Percentiles rank a stretch among this genome's conserved stretches.
Evolutionary conservation across 2,888 invertebrate genomes (phyloP).

Genomic region (Idaea dimidiata): DNA sequence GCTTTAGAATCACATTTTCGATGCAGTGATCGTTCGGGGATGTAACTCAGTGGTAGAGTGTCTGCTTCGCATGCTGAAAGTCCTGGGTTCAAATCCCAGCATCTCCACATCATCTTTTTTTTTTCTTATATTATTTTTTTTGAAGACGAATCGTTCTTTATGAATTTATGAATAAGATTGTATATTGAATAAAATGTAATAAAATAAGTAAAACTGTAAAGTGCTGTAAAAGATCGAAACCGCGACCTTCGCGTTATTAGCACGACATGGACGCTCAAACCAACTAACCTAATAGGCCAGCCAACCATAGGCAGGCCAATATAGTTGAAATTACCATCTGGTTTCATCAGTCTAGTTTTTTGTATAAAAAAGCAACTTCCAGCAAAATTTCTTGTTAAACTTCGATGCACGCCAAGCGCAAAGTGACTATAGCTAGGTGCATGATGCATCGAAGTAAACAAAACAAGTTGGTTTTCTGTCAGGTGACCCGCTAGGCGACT

Average conservation of each 20-base stretch:
- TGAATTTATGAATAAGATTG: constrained; percentile 1
- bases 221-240: constrained; percentile 78
- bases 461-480: too few relatives aligned
- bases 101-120: constrained; percentile 66
- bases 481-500: too few relatives aligned
- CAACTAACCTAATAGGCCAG: constrained; percentile 75
- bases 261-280: constrained; percentile 78
- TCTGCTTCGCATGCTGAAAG: constrained; percentile 85
- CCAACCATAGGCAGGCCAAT: constrained; percentile 42
- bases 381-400: too few relatives aligned
- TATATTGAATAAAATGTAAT: neutral
- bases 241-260: constrained; percentile 77
- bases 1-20: constrained; percentile 34
- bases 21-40: constrained; percentile 36
- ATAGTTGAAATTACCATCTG: neutral
- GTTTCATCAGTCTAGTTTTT: neutral
- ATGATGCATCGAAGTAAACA: too few relatives aligned
- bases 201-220: constrained; percentile 10
- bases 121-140: constrained; percentile 10
- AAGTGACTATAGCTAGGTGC: too few relatives aligned
- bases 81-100: constrained; percentile 85
- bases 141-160: too few relatives aligned
- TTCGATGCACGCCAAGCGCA: too few relatives aligned
- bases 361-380: neutral
- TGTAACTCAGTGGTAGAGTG: constrained; percentile 82